Conservation (phyloP, 2,113 vertebrate species). For the Accipiter virgatus region DNA sequence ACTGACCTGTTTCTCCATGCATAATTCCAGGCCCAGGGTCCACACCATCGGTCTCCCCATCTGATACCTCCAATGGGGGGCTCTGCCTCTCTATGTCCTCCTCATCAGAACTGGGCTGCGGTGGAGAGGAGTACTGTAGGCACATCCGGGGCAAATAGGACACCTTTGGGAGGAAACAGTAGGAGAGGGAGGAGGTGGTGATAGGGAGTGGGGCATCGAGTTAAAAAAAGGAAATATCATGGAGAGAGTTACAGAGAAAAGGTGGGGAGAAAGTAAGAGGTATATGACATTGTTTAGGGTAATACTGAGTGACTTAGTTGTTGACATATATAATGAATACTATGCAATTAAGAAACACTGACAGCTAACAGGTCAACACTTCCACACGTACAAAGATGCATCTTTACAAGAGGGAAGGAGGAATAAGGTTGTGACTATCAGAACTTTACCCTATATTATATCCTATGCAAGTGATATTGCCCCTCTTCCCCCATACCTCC, state of each 20-base stretch:
- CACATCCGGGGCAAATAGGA: constrained; percentile 79
- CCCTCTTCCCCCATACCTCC: not conserved
- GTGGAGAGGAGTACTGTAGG: constrained; percentile 78
- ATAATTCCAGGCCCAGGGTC: constrained; percentile 82
- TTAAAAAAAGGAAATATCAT: not conserved
- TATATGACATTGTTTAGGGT: not conserved
- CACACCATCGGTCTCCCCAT: constrained; percentile 86
- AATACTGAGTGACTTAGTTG: not conserved
- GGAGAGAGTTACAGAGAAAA: not conserved
- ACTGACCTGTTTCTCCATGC: constrained; percentile 85
- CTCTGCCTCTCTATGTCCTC: constrained; percentile 89
- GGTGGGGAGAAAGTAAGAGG: not conserved
- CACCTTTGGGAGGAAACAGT: constrained; percentile 56
- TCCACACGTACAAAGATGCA: not conserved
- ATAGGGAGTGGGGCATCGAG: not conserved
- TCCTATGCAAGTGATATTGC: not conserved
- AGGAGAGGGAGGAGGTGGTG: not conserved
- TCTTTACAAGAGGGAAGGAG: not conserved
- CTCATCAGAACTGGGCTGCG: constrained; percentile 89
- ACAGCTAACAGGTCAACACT: not conserved
- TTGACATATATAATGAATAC: not conserved
- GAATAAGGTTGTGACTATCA: not conserved
- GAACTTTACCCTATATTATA: not conserved
- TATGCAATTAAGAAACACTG: not conserved
- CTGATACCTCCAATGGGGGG: constrained; percentile 92